These are phyloP conservation scores for Harpegnathos saltator DNA, from an alignment of 1,140 invertebrate genomes.

Conservation along the genomic window DNA sequence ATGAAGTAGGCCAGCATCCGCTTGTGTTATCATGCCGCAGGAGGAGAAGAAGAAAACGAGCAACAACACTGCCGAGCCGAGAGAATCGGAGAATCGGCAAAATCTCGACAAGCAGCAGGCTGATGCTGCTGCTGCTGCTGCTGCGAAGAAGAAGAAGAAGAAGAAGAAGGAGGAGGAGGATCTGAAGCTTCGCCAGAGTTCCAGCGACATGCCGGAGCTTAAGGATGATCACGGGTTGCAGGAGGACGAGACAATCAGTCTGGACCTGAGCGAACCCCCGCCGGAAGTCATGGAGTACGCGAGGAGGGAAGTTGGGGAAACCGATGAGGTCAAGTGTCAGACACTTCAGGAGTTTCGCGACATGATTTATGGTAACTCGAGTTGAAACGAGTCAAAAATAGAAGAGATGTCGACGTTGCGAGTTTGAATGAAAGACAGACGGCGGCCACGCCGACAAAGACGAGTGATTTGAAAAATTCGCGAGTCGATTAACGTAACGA, in stretches of 20 bases:
- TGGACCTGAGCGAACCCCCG: slow-evolving; percentile 82
- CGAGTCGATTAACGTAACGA: no score
- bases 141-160: no score
- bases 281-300: slow-evolving; percentile 85
- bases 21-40: slow-evolving; percentile 57
- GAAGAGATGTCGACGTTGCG: background rate
- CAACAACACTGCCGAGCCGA: background rate
- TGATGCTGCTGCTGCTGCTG: slow-evolving; percentile 39
- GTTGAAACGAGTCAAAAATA: background rate
- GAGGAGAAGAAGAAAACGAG: slow-evolving; percentile 11
- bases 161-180: slow-evolving; percentile 29
- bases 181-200: background rate
- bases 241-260: slow-evolving; percentile 82
- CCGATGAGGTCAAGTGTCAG: slow-evolving; percentile 87
- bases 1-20: background rate
- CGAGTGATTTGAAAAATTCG: no score
- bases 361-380: slow-evolving; percentile 90
- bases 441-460: no score
- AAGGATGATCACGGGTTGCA: slow-evolving; percentile 72
- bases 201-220: slow-evolving; percentile 71
- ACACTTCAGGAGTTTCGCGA: slow-evolving; percentile 89
- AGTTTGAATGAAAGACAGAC: background rate
- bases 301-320: slow-evolving; percentile 84
- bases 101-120: background rate
- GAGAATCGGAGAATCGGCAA: background rate